Conservation (phyloP, 2,888 invertebrate species). For the Entomobrya proxima region DNA sequence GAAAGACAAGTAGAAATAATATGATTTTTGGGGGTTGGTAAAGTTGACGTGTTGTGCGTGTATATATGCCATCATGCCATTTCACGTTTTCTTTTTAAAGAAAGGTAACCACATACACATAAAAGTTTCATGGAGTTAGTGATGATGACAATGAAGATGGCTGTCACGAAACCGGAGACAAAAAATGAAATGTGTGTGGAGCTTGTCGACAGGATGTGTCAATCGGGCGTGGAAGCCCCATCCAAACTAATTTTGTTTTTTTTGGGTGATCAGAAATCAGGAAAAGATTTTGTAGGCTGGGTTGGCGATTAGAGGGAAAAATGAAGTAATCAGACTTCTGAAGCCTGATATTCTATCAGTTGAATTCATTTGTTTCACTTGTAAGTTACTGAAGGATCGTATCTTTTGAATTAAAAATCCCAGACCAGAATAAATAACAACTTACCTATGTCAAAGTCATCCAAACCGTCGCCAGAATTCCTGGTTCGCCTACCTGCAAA, state of each 20-base stretch:
- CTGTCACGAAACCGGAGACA: slow-evolving; percentile 63
- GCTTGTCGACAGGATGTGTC: slow-evolving; percentile 64
- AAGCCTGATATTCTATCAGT: no score
- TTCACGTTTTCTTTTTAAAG: neutral
- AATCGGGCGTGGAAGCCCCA: slow-evolving; percentile 62
- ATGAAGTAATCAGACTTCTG: no score
- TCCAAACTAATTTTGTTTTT: slow-evolving; percentile 34
- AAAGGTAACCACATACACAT: no score
- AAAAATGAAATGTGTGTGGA: slow-evolving; percentile 63
- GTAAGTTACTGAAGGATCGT: no score
- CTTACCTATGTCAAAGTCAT: slow-evolving; percentile 75
- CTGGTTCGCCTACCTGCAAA: slow-evolving; percentile 72
- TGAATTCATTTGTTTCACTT: no score
- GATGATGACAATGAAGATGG: slow-evolving; percentile 41
- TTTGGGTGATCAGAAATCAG: slow-evolving; percentile 17
- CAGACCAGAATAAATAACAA: slow-evolving; percentile 6
- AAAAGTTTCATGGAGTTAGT: neutral
- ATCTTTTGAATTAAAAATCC: no score
- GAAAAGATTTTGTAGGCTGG: no score
- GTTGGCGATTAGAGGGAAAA: no score
- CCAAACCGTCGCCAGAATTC: slow-evolving; percentile 71
- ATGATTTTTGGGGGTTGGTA: neutral
- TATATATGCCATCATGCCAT: neutral
- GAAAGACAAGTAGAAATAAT: neutral
- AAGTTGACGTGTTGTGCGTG: neutral